Evolutionary conservation across 2,888 invertebrate genomes (phyloP).

Genomic region (Sinodicranocentrus sp.): DNA sequence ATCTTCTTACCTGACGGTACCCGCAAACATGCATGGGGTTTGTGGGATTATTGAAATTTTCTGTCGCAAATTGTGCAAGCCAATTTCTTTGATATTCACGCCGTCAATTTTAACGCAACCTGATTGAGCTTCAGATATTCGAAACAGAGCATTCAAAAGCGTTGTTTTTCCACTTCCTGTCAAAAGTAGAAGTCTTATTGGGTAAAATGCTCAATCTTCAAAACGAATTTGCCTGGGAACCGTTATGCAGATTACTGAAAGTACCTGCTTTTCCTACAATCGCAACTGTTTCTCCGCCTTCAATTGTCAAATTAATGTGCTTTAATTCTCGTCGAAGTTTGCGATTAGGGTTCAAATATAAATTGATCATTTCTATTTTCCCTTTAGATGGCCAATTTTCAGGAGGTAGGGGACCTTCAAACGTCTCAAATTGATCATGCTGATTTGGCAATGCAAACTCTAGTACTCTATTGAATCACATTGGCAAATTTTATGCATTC

Average conservation of each 20-base stretch:
- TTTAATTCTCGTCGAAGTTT: not conserved
- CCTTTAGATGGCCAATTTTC: conserved; percentile 56
- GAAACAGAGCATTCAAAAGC: conserved; percentile 86
- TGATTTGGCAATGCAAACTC: conserved; percentile 79
- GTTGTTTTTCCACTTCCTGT: not conserved
- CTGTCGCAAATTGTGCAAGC: conserved; percentile 85
- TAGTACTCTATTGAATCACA: conserved; percentile 78
- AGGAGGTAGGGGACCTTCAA: conserved; percentile 63
- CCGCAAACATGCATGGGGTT: conserved; percentile 92
- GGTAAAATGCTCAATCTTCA: not conserved
- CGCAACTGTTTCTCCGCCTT: conserved; percentile 52
- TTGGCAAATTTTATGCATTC: no score
- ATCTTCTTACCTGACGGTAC: no score
- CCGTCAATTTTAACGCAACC: conserved; percentile 89
- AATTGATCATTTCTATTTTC: conserved; percentile 5
- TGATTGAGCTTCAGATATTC: conserved; percentile 85
- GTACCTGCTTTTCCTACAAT: conserved; percentile 81
- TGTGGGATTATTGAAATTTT: conserved; percentile 95
- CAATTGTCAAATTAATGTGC: conserved; percentile 41
- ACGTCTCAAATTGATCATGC: conserved; percentile 78
- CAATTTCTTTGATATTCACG: conserved; percentile 78
- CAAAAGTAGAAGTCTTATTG: not conserved
- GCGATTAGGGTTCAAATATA: not conserved
- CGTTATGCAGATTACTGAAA: not conserved
- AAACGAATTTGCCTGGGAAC: not conserved